These are phyloP conservation scores for Drosophila novamexicana DNA, from an alignment of 1,140 invertebrate genomes.

Conservation along the genomic window DNA sequence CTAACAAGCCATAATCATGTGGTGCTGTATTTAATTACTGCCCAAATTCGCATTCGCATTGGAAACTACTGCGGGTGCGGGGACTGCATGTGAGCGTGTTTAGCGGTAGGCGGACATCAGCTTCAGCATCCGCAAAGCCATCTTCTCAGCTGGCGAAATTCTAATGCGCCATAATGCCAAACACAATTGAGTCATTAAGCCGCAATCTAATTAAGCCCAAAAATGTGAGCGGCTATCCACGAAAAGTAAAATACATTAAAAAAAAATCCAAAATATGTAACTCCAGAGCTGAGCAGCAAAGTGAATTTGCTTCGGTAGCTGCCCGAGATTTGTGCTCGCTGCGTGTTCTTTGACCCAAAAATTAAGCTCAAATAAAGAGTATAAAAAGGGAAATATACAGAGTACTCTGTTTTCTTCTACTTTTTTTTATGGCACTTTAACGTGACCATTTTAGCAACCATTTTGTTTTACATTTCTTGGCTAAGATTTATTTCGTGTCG, in stretches of 20 bases:
- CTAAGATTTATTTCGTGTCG: conserved; percentile 78
- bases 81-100: not conserved
- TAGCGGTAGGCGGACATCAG: not conserved
- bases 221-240: conserved; percentile 67
- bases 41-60: conserved; percentile 56
- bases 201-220: conserved; percentile 80
- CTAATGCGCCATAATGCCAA: conserved; percentile 63
- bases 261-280: conserved; percentile 21
- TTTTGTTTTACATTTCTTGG: conserved; percentile 57
- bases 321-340: conserved; percentile 18
- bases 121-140: conserved; percentile 9
- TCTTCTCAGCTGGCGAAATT: conserved; percentile 32
- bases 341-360: conserved; percentile 64
- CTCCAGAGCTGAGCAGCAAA: conserved; percentile 31
- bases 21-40: conserved; percentile 79
- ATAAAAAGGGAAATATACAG: conserved; percentile 32
- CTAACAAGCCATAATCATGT: conserved; percentile 81
- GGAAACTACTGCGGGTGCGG: conserved; percentile 53
- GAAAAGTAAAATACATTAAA: conserved; percentile 40
- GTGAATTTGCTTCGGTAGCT: conserved; percentile 51
- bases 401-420: conserved; percentile 11
- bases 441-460: conserved; percentile 69
- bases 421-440: conserved; percentile 73
- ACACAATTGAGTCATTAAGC: conserved; percentile 82
- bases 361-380: conserved; percentile 21